phyloP scores from a whole-genome alignment of 2,888 invertebrate genomes.

The Physocephala rufipes region DNA sequence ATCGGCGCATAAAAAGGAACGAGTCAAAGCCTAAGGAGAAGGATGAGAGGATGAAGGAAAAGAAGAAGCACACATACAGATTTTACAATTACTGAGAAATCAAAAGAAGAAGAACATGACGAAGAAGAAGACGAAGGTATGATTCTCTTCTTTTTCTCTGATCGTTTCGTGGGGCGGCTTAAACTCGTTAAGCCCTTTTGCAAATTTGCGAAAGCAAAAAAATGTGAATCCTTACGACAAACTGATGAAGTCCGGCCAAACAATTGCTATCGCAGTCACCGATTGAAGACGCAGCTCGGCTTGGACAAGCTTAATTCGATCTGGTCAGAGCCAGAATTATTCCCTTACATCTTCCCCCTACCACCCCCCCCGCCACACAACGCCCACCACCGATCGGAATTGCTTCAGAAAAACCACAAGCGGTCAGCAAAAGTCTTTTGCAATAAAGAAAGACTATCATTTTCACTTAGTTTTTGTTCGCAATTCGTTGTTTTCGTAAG shows the following conservation, averaged over 20 bases:
- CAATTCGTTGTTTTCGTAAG: slow-evolving; percentile 25
- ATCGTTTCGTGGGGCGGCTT: slow-evolving; percentile 41
- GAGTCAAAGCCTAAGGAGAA: background rate
- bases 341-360: too few species aligned
- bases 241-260: slow-evolving; percentile 2
- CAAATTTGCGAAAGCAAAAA: slow-evolving; percentile 40
- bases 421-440: background rate
- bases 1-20: background rate
- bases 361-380: too few species aligned
- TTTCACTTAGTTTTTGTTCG: slow-evolving; percentile 14
- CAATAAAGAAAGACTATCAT: background rate
- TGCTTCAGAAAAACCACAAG: background rate
- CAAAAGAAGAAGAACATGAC: background rate
- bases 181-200: slow-evolving; percentile 40
- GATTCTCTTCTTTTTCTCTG: background rate
- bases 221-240: slow-evolving; percentile 13
- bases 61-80: slow-evolving; percentile 1
- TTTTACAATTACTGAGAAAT: background rate
- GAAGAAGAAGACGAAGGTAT: background rate
- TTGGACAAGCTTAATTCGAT: background rate
- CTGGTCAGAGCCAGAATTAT: too few species aligned
- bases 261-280: background rate
- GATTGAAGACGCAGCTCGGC: background rate
- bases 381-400: background rate
- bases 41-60: background rate